phyloP scores from a whole-genome alignment of 1,140 invertebrate genomes.

The Heliconius himera region DNA sequence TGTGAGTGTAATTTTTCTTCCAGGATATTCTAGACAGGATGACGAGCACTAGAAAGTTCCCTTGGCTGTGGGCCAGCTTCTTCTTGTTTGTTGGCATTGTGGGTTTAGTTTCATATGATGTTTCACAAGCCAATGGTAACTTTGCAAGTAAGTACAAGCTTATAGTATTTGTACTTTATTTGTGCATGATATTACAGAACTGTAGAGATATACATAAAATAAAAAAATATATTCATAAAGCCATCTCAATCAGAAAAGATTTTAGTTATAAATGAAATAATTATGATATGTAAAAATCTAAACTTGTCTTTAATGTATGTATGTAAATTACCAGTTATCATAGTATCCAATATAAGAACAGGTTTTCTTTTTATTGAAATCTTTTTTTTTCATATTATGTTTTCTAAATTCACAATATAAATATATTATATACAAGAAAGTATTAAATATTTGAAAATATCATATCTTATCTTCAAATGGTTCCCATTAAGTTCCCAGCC shows the following conservation, averaged over 20 bases:
- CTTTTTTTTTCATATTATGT: background rate
- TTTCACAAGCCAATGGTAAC: conserved; percentile 62
- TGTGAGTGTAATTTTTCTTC: conserved; percentile 16
- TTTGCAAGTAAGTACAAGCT: conserved; percentile 69
- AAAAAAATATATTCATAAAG: too few relatives aligned
- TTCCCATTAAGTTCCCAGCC: too few relatives aligned
- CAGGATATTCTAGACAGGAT: conserved; percentile 81
- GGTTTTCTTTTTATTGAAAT: background rate
- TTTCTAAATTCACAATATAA: background rate
- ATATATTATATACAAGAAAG: too few relatives aligned
- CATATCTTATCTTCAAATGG: too few relatives aligned
- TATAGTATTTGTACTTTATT: background rate
- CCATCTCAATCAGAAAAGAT: too few relatives aligned
- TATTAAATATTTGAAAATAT: too few relatives aligned
- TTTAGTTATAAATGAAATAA: too few relatives aligned
- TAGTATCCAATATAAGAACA: background rate
- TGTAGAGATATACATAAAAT: too few relatives aligned
- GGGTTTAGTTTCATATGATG: conserved; percentile 72
- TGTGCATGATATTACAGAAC: too few relatives aligned
- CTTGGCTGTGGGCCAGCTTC: conserved; percentile 82
- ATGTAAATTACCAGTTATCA: background rate
- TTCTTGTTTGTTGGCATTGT: conserved; percentile 78
- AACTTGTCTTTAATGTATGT: background rate
- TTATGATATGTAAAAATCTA: background rate
- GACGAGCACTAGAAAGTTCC: conserved; percentile 80